phyloP scores from a whole-genome alignment of 2,797 vertebrate species.

The Fringilla coelebs region DNA sequence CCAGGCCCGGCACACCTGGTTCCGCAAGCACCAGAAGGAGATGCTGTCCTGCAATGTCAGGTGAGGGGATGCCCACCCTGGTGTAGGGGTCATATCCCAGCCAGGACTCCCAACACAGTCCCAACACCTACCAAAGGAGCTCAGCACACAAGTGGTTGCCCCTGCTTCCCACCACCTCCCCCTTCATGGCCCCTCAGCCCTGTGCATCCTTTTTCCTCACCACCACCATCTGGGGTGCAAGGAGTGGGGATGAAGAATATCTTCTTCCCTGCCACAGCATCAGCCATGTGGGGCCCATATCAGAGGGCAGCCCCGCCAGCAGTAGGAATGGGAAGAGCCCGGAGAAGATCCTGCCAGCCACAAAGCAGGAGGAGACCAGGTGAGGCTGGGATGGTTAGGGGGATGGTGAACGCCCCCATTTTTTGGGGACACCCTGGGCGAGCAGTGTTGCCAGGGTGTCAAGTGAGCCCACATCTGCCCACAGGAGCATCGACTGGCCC shows the following conservation, averaged over 20 bases:
- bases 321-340: constrained; percentile 82
- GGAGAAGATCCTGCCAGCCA: constrained; percentile 63
- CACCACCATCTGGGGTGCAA: no score
- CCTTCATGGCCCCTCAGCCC: background rate
- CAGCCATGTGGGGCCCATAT: constrained; percentile 92
- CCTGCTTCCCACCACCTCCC: accelerated
- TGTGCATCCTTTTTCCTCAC: no score
- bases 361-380: constrained; percentile 83
- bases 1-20: constrained; percentile 87
- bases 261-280: constrained; percentile 75
- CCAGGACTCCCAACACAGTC: accelerated
- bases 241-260: accelerated
- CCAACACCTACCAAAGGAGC: background rate
- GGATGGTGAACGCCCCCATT: accelerated
- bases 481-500: constrained; percentile 86
- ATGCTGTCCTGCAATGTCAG: constrained; percentile 90
- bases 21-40: constrained; percentile 85
- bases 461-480: background rate
- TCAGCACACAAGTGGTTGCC: accelerated
- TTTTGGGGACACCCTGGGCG: accelerated
- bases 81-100: background rate
- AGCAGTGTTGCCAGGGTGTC: accelerated
- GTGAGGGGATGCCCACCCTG: constrained; percentile 51
- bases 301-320: constrained; percentile 90
- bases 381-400: constrained; percentile 36